These are phyloP conservation scores for Micropterix aruncella DNA, from an alignment of 2,888 invertebrate species.

Conservation along the genomic window DNA sequence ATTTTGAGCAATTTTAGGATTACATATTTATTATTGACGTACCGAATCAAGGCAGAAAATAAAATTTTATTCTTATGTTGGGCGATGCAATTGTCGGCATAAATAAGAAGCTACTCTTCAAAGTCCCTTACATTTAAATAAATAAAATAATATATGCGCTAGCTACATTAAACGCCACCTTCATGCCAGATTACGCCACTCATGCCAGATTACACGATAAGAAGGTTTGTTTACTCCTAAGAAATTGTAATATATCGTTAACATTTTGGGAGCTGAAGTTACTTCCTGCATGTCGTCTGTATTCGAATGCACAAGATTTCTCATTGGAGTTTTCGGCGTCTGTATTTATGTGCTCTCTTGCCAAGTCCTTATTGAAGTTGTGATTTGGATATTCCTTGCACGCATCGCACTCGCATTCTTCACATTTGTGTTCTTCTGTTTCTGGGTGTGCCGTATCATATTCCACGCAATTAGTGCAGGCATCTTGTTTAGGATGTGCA, in stretches of 20 bases:
- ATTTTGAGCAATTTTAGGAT: slow-evolving; percentile 9
- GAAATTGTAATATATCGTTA: slow-evolving; percentile 1
- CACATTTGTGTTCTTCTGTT: slow-evolving; percentile 5
- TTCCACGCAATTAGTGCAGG: slow-evolving; percentile 9
- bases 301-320: background rate
- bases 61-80: slow-evolving; percentile 13
- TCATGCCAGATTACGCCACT: slow-evolving; percentile 1
- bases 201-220: slow-evolving; percentile 3
- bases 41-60: slow-evolving; percentile 9
- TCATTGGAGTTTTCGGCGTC: background rate
- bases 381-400: slow-evolving; percentile 6
- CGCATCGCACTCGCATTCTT: slow-evolving; percentile 4
- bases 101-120: slow-evolving; percentile 3
- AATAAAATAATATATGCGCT: background rate
- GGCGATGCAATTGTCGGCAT: slow-evolving; percentile 10
- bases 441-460: slow-evolving; percentile 9
- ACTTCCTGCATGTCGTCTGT: slow-evolving; percentile 5
- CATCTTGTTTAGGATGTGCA: slow-evolving; percentile 9
- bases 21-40: too few relatives aligned
- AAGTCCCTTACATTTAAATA: slow-evolving; percentile 1
- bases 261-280: background rate
- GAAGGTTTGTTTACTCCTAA: slow-evolving; percentile 1
- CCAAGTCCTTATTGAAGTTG: background rate
- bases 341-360: background rate
- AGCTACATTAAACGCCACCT: slow-evolving; percentile 1